Evolutionary conservation across 2,113 vertebrate species (phyloP).

Genomic region (Myotis davidii): DNA sequence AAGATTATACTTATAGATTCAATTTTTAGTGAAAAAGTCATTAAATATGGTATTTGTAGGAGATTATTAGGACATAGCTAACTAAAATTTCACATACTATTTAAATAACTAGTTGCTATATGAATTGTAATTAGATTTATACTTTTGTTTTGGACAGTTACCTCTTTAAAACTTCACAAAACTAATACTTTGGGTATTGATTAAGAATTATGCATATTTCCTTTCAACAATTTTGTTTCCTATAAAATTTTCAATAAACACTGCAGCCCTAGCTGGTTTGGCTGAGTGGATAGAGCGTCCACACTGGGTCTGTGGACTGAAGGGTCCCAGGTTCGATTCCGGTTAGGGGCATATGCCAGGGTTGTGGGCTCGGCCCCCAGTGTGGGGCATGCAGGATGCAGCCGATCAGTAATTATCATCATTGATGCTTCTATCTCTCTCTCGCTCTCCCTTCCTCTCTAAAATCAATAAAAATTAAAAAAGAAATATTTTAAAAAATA

Average conservation of each 20-base stretch:
- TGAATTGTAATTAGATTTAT: background rate
- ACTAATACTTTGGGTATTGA: background rate
- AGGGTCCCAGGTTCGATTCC: too few species aligned
- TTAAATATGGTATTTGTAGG: background rate
- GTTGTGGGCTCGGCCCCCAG: too few species aligned
- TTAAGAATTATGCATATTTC: background rate
- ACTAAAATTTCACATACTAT: background rate
- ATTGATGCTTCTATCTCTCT: too few species aligned
- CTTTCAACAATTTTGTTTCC: background rate
- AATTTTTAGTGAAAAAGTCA: background rate
- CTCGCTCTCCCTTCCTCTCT: too few species aligned
- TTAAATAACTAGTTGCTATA: background rate
- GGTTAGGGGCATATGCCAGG: too few species aligned
- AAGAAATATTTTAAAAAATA: background rate
- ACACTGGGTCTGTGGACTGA: too few species aligned
- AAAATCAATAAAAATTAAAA: too few species aligned
- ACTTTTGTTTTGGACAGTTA: background rate
- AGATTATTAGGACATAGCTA: background rate
- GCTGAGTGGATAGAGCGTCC: too few species aligned
- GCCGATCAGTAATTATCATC: too few species aligned
- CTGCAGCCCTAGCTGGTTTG: too few species aligned
- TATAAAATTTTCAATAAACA: background rate
- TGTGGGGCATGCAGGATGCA: too few species aligned
- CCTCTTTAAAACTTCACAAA: background rate
- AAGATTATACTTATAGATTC: background rate